Conservation (phyloP, 23 tunicate species). For the Clavelina lepadiformis region DNA sequence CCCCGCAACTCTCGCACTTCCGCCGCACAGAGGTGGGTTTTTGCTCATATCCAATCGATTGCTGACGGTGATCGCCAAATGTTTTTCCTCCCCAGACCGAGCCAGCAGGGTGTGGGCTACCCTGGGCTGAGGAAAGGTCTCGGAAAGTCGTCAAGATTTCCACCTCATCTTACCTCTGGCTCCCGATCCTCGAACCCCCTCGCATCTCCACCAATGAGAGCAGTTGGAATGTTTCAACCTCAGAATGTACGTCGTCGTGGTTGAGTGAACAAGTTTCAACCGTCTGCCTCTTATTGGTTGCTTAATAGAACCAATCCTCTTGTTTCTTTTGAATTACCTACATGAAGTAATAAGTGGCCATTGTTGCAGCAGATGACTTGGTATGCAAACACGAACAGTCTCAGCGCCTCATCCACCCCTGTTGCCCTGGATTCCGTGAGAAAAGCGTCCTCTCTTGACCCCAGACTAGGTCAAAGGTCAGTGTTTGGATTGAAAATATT, state of each 20-base stretch:
- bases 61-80: too few species aligned
- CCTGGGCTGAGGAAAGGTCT: conserved; percentile 9
- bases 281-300: background rate
- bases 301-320: background rate
- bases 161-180: conserved; percentile 7
- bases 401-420: conserved; percentile 25
- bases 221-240: conserved; percentile 30
- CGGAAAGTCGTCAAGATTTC: conserved; percentile 5
- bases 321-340: background rate
- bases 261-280: background rate
- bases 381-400: conserved; percentile 13
- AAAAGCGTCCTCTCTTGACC: conserved; percentile 82
- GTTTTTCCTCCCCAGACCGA: background rate
- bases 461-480: conserved; percentile 63
- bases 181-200: conserved; percentile 37
- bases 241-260: conserved; percentile 25
- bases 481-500: background rate
- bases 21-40: conserved; percentile 35
- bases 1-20: conserved; percentile 58
- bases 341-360: background rate
- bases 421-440: conserved; percentile 45
- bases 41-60: background rate
- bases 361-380: conserved; percentile 30
- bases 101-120: conserved; percentile 32
- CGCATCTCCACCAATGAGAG: conserved; percentile 31